Evolutionary conservation across 2,797 vertebrate genomes (phyloP).

Genomic region (Lateolabrax maculatus): DNA sequence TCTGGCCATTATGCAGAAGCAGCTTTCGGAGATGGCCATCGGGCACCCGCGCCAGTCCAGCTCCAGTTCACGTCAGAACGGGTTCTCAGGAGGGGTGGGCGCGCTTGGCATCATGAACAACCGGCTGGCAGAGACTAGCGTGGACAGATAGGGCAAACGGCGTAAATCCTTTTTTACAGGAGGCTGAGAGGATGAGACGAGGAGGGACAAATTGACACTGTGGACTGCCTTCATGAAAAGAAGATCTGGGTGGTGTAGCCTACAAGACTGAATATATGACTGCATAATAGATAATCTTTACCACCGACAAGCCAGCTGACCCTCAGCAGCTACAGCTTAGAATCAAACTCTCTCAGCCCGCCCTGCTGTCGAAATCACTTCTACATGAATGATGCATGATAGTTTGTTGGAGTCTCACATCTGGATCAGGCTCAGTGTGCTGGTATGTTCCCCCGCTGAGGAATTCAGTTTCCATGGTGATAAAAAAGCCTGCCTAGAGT

Average conservation of each 20-base stretch:
- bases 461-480: conserved; percentile 82
- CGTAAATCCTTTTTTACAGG: not conserved
- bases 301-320: conserved; percentile 8
- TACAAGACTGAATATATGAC: conserved; percentile 32
- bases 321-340: not conserved
- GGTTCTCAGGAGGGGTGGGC: conserved; percentile 94
- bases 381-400: conserved; percentile 53
- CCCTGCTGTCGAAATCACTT: conserved; percentile 25
- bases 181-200: conserved; percentile 1
- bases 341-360: conserved; percentile 27
- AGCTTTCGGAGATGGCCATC: conserved; percentile 93
- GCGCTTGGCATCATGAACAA: conserved; percentile 98
- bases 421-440: conserved; percentile 54
- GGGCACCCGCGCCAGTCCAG: conserved; percentile 88
- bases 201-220: not conserved
- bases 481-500: conserved; percentile 57
- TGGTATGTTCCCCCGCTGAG: conserved; percentile 51
- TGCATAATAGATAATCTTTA: conserved; percentile 18
- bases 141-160: conserved; percentile 87
- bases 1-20: conserved; percentile 95
- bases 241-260: not conserved
- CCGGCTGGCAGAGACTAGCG: conserved; percentile 95
- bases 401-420: conserved; percentile 62
- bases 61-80: conserved; percentile 86
- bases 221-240: not conserved